Evolutionary conservation across 2,797 vertebrate species (phyloP), one percentile per base, ranked within the genome.

Genomic region (Phalloptychus januarius): DNA sequence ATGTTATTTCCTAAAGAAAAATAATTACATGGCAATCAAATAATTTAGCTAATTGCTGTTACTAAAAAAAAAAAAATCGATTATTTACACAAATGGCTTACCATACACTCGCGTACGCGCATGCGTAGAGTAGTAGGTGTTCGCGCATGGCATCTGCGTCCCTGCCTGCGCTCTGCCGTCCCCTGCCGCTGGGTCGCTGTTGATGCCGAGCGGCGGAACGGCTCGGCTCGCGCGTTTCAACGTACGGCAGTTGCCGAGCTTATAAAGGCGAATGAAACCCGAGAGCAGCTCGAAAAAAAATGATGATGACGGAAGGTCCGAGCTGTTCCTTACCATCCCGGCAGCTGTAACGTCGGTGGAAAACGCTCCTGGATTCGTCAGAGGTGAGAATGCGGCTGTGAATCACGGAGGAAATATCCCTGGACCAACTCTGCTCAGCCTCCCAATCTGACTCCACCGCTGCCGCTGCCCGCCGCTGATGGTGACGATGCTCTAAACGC

Each of bases 401-500:
- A 82, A 86, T 90, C 84, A 83, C 80, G 63, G 83, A 84, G 85
- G 87, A 86, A 81, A 89, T 80, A 77, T 84, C 81, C 80, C 84
- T 70, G 90, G 88, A 89, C 75, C 89, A 83, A 83, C 89, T 91
- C 81, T 77, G 93, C 88, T 90, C 81, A 79, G 93, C 88, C 86
- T 91, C 87, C 83, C 78, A 87, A 88, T 93, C 92, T 79, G 86
- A 88, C 92, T 83, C 89, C 93, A 50, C 45, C 18, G 74, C 46
- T 63, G 81, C 2, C 7, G 83, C 42, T 54, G 78, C 15, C 33
- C 65, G 81, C 3, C 12, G 83, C 38, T 33, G 83, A 71, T 90
- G 93, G 83, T 88, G 92, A 88, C 93, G 92, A 88, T 89, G 91
- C 86, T 91, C 75, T 89, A 91, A 93, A 92, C 92, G 92, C 94